Base-by-base conservation (phyloP, 2,888 invertebrate genomes). In the Latheticus oryzae region DNA sequence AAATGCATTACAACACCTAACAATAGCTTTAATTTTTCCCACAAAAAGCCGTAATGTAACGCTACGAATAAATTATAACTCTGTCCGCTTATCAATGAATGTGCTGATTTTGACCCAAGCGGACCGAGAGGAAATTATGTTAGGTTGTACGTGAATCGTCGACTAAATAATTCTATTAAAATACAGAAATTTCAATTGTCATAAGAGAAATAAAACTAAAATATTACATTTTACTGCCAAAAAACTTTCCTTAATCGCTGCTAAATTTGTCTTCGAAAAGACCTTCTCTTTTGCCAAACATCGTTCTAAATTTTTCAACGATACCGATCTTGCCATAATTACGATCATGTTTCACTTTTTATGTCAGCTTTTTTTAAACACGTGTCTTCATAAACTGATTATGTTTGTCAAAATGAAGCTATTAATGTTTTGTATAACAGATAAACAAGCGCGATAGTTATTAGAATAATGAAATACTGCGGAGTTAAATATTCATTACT, bases 101-200 rank as follows among this genome's bases (percentile, higher is more conserved):
- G 50, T 38, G 47, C 19, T 50, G 38, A 50, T 50, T 48, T 38
- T 50, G 50, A 50, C 50, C 50, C 50, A n/a, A 15, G 9, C 37
- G 50, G 50, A 50, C 50, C 26, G 38, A 28, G 50, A 50, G 50
- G 38, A 50, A 50, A 50, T 50, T 50, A 50, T 38, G 50, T 50
- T 38, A 50, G 50, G 38, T 38, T 26, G 28, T 50, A 50, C 50
- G 50, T 50, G 50, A 28, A 50, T 11, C 12, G 50, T 17, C 11
- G 16, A 13, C 19, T 38, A 32, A 45, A 45, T 45, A 50, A 50
- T 50, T 50, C 28, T 4, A 47, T 47, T 47, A 47, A 19, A 9
- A 16, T 13, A 5, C 23, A 23, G 3, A 16, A 33, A 47, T 33
- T 47, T 33, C 35, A 47, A 32, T 47, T 28, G 12, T 9, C 5